Percentiles rank a stretch among this genome's conserved stretches.
phyloP scores from a whole-genome alignment of 2,113 vertebrate genomes.

The Pituophis catenifer region DNA sequence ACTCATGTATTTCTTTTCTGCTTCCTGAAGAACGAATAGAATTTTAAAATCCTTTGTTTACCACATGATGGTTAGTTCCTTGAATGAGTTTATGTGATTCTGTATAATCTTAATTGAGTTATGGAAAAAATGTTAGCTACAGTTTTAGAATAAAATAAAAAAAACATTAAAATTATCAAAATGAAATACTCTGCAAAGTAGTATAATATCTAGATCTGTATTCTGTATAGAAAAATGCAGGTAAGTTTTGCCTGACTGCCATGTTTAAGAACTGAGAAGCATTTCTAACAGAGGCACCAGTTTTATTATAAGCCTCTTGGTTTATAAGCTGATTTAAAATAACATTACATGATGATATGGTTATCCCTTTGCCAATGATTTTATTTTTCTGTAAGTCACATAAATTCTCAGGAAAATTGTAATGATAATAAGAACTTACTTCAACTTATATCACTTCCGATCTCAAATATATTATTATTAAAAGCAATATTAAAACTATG shows the following conservation, averaged over 20 bases:
- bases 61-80: not conserved
- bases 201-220: not conserved
- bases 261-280: not conserved
- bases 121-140: not conserved
- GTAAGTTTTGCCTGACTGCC: not conserved
- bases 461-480: not conserved
- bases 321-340: not conserved
- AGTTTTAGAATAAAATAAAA: not conserved
- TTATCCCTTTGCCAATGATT: not conserved
- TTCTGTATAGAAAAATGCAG: not conserved
- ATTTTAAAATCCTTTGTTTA: not conserved
- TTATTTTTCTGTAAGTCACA: not conserved
- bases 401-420: not conserved
- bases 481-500: not conserved
- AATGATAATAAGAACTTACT: not conserved
- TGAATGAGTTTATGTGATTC: not conserved
- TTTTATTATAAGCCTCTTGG: not conserved
- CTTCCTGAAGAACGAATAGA: constrained; percentile 1
- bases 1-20: not conserved
- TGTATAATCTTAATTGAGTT: not conserved
- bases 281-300: not conserved
- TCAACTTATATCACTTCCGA: not conserved
- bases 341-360: not conserved
- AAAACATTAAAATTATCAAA: not conserved
- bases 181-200: not conserved